Evolutionary conservation across 2,797 vertebrate genomes (phyloP).

Genomic region (Chelonia mydas): DNA sequence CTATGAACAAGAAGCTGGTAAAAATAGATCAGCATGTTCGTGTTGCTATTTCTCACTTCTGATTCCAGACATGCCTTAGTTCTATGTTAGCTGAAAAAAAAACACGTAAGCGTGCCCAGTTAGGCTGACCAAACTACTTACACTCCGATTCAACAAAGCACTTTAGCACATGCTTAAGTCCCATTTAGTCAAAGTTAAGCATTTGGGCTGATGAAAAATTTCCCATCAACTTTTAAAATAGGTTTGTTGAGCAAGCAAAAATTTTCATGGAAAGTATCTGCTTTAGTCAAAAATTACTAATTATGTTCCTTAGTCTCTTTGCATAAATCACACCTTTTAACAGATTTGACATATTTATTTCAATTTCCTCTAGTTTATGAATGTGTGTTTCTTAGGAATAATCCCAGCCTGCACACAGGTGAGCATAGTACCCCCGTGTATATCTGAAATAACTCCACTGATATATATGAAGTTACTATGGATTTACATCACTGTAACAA

Average conservation of each 20-base stretch:
- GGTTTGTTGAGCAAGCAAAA: too few species aligned
- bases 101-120: too few species aligned
- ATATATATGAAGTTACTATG: not conserved
- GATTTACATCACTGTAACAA: not conserved
- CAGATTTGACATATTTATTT: not conserved
- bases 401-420: not conserved
- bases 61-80: not conserved
- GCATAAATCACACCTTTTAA: not conserved
- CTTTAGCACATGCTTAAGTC: not conserved
- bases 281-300: not conserved
- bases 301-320: fast-evolving
- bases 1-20: not conserved
- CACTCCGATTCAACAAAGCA: not conserved
- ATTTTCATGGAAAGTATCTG: too few species aligned
- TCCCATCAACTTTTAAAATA: not conserved
- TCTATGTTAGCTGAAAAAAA: not conserved
- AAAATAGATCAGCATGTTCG: not conserved
- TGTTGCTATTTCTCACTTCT: not conserved
- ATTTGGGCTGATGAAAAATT: not conserved
- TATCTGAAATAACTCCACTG: not conserved
- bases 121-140: not conserved
- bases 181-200: not conserved
- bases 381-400: not conserved
- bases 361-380: not conserved
- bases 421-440: not conserved